Base-by-base conservation (phyloP, 1,140 invertebrate genomes). In the Aphidius ervi region DNA sequence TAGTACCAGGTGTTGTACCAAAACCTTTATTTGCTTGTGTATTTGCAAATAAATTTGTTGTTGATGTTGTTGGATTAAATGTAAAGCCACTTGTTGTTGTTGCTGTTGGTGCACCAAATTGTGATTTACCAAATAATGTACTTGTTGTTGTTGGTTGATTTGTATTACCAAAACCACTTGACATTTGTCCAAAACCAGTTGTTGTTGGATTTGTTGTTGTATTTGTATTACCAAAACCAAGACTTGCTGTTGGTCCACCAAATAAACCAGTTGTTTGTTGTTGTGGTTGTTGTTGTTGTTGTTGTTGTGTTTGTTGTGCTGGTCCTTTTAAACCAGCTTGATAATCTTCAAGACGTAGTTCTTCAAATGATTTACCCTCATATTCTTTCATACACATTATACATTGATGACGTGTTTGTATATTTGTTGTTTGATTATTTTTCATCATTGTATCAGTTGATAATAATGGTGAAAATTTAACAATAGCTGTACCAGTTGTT, bases 331-430 rank as follows among this genome's bases (percentile, higher is more conserved):
- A 80, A 58, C 92, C 92, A 9, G 90, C 90, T 43, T 84, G 74
- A 79, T 99, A 99, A 82, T 99, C 97, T 78, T 99, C 96, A 37
- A 92, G 78, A 52, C 96, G 82, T 2, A 99, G 76, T 77, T 99
- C 96, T 79, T 98, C 95, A 37, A 98, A 76, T 1, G 93, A 95
- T 81, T 98, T 98, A 31, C 72, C 81, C 72, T 98, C 95, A 79
- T 98, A 98, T 71, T 98, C 95, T 81, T 98, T 97, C 96, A 98
- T 98, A 62, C 91, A 93, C 5, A 93, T 95, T 46, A 98, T 98
- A 73, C 94, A 97, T 74, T 97, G 92, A 76, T 97, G 94, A 67
- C 91, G 86, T 3, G 94, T 98, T 60, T 85, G 91, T 63, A 99
- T 94, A 59, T 82, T 94, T 66, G 87, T 86, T 2, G 88, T 86